Percentiles rank a stretch among this genome's conserved stretches.
Conservation (phyloP, 2,888 invertebrate species). For the Eristalis arbustorum region DNA sequence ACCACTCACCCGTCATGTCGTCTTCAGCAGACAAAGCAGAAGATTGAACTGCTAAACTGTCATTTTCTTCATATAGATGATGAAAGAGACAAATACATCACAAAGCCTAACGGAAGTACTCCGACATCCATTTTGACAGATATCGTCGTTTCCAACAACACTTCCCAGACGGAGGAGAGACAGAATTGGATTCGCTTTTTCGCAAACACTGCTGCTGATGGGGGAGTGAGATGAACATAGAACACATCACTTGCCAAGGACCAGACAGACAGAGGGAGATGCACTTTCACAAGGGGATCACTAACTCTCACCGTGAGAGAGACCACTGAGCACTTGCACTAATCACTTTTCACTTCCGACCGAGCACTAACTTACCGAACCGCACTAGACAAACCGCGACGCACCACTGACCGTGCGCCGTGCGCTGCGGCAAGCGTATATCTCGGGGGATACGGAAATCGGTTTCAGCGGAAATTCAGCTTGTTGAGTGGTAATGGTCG, state of each 20-base stretch:
- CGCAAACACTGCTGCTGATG: too few species aligned
- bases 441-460: neutral
- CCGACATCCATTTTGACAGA: neutral
- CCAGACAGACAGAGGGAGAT: neutral
- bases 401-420: neutral
- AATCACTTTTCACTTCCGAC: neutral
- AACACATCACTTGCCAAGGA: neutral
- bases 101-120: neutral
- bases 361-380: neutral
- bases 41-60: too few species aligned
- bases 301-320: neutral
- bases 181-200: too few species aligned
- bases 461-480: neutral
- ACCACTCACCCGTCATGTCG: too few species aligned
- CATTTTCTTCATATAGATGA: too few species aligned
- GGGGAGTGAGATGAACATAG: too few species aligned
- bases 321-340: neutral
- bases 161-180: neutral
- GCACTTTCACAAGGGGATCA: neutral
- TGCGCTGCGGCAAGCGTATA: neutral
- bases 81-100: too few species aligned
- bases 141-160: neutral
- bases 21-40: too few species aligned
- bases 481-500: neutral
- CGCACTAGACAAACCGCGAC: neutral